A percentile compares a stretch with the other conserved stretches of the same genome.
These are phyloP conservation scores for Dione juno DNA, from an alignment of 2,888 invertebrate species.

Conservation along the genomic window DNA sequence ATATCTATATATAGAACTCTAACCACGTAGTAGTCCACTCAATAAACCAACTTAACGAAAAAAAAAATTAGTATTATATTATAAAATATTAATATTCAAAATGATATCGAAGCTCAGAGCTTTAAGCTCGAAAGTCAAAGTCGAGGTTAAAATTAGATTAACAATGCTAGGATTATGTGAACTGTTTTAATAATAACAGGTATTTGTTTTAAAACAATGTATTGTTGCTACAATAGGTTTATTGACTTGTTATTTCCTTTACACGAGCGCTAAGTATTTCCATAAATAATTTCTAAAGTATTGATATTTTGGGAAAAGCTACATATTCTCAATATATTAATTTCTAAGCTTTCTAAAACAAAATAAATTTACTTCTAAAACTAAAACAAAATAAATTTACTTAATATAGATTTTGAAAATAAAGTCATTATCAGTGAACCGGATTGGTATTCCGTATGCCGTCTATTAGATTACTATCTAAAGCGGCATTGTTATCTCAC, in stretches of 20 bases:
- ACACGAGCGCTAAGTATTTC: background rate
- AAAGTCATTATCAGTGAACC: slow-evolving; percentile 31
- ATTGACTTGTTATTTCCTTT: slow-evolving; percentile 5
- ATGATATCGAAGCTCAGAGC: background rate
- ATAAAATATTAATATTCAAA: background rate
- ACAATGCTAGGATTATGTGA: background rate
- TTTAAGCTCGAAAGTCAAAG: slow-evolving; percentile 3
- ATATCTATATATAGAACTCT: too few species aligned
- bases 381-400: too few species aligned
- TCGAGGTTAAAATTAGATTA: too few species aligned
- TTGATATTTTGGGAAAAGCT: background rate
- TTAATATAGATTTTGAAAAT: slow-evolving; percentile 7
- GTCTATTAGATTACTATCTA: slow-evolving; percentile 35
- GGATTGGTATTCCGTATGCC: slow-evolving; percentile 13
- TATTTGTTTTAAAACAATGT: slow-evolving; percentile 2
- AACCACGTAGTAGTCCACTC: too few species aligned
- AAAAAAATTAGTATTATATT: too few species aligned
- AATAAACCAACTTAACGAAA: too few species aligned
- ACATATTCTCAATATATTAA: background rate
- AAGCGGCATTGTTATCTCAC: slow-evolving; percentile 40
- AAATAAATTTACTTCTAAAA: too few species aligned
- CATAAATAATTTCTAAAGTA: background rate
- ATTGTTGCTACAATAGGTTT: slow-evolving; percentile 3
- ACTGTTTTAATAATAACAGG: slow-evolving; percentile 10
- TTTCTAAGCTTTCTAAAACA: too few species aligned